A percentile compares a stretch with the other conserved stretches of the same genome.
Conservation (phyloP, 2,113 vertebrate species). For the Tapirus terrestris region DNA sequence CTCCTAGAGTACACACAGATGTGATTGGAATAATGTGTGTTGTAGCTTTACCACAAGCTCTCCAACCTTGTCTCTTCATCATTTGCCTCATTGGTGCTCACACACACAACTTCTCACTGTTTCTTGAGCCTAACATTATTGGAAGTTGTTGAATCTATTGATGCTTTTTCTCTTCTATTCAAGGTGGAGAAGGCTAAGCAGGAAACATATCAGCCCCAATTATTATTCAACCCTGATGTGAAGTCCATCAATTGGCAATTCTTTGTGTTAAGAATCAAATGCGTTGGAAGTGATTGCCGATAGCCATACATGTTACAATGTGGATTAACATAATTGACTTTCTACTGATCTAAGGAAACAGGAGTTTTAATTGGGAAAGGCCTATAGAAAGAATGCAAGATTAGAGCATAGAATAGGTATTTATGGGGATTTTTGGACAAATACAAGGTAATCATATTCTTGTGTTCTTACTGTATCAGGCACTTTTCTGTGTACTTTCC, state of each 20-base stretch:
- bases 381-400: not conserved
- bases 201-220: not conserved
- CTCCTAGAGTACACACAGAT: not conserved
- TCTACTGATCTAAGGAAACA: not conserved
- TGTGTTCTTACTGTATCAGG: not conserved
- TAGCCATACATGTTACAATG: not conserved
- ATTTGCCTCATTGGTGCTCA: not conserved
- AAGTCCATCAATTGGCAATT: not conserved
- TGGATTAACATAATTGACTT: not conserved
- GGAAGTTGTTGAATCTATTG: not conserved
- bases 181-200: not conserved
- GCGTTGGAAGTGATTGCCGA: not conserved
- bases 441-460: not conserved
- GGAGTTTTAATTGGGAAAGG: not conserved
- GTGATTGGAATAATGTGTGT: not conserved
- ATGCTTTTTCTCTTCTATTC: not conserved
- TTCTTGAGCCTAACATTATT: not conserved
- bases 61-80: not conserved
- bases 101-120: not conserved
- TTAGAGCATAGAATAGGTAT: not conserved
- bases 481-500: not conserved
- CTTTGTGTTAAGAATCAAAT: not conserved
- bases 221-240: not conserved
- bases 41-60: not conserved
- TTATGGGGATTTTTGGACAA: not conserved